Percentiles rank a stretch among this genome's conserved stretches.
phyloP scores from a whole-genome alignment of 2,888 invertebrate genomes.

The Pomacea canaliculata region DNA sequence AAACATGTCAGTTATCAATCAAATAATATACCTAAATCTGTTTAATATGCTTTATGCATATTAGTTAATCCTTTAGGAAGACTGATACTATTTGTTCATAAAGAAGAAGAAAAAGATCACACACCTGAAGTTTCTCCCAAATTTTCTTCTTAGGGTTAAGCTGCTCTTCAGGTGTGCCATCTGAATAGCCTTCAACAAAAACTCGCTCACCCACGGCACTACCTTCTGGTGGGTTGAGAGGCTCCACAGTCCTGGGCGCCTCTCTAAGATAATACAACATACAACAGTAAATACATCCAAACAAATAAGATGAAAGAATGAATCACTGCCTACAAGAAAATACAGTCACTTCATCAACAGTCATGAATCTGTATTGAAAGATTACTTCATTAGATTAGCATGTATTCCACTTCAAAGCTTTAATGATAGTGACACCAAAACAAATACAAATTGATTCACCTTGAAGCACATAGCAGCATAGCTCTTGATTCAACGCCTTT shows the following conservation, averaged over 20 bases:
- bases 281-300: neutral
- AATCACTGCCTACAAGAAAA: too few species aligned
- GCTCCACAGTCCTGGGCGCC: constrained; percentile 78
- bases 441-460: constrained; percentile 71
- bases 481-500: constrained; percentile 88
- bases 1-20: too few species aligned
- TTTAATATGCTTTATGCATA: too few species aligned
- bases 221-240: constrained; percentile 82
- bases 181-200: constrained; percentile 84
- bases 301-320: too few species aligned
- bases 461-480: constrained; percentile 93
- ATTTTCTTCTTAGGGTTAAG: constrained; percentile 96
- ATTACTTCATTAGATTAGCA: too few species aligned
- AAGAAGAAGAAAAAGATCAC: neutral
- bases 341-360: too few species aligned
- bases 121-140: constrained; percentile 90
- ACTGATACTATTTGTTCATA: too few species aligned
- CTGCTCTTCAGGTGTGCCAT: constrained; percentile 83
- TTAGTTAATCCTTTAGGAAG: too few species aligned
- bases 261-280: constrained; percentile 40
- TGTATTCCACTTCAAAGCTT: too few species aligned
- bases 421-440: neutral
- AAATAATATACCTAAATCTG: too few species aligned
- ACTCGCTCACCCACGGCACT: constrained; percentile 87
- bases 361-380: too few species aligned